Evolutionary conservation across 2,888 invertebrate species (phyloP).

Genomic region (Catocala nupta): DNA sequence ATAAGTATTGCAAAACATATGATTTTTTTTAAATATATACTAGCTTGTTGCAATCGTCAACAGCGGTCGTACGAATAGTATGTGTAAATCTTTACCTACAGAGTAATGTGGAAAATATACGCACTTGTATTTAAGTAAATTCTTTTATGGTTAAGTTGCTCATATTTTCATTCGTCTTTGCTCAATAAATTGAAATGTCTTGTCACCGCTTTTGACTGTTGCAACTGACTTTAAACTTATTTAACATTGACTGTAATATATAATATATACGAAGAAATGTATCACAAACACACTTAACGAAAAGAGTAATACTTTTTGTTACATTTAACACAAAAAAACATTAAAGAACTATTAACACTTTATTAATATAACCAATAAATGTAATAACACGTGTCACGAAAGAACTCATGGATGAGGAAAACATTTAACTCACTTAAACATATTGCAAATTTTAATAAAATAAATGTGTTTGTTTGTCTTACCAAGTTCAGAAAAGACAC

Average conservation of each 20-base stretch:
- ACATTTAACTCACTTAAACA: background rate
- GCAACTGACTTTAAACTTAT: slow-evolving; percentile 9
- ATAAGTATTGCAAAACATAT: background rate
- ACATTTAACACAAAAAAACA: slow-evolving; percentile 19
- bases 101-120: no score
- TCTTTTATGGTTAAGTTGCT: no score
- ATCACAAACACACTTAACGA: slow-evolving; percentile 21
- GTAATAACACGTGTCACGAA: no score
- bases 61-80: no score
- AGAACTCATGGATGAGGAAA: no score
- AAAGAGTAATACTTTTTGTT: slow-evolving; percentile 33
- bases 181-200: background rate
- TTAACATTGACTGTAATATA: no score
- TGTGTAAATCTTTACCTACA: no score
- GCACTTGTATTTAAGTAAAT: no score
- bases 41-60: no score
- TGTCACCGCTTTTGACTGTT: background rate
- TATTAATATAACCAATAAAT: no score
- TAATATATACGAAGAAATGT: slow-evolving; percentile 1
- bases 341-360: background rate
- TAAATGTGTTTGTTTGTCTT: background rate
- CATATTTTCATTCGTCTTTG: no score
- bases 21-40: no score
- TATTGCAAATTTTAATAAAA: background rate
- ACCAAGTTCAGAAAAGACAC: background rate